Evolutionary conservation across 2,113 vertebrate species (phyloP), one percentile per base, ranked within the genome.

Genomic region (Ictalurus punctatus): DNA sequence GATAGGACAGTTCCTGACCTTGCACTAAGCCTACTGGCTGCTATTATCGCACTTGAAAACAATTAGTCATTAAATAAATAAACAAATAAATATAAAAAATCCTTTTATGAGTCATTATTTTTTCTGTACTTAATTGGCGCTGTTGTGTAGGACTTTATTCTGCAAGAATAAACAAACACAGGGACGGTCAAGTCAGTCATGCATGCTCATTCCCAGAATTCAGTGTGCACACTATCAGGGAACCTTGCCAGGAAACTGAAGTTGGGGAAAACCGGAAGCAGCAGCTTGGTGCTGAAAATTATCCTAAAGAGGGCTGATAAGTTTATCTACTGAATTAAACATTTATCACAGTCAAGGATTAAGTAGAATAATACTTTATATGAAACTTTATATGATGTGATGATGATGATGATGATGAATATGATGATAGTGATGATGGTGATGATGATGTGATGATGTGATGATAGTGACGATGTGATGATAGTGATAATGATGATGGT

Each of bases 281-380:
- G 94, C 95, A 95, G 95, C 94, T 95, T 94, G 94, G 59, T 74
- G 25, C 84, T 37, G 90, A 90, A 89, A 84, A 81, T 44, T 83
- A 86, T 69, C 63, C 5, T 52, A 27, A 34, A 44, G 10, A 44
- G 44, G 37, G 37, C 3, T 40, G 73, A 44, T 40, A 9, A 40
- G 71, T 23, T 40, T 21, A 40, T 30, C n/a, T 71, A 30, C 30
- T 14, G 37, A 48, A 27, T 78, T 7, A 79, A 44, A 40, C 21
- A 21, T n/a, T 52, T 52, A n/a, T 54, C n/a, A 2, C 44, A n/a
- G 0, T 54, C 4, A 9, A n/a, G 23, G 48, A 30, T 16, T 4
- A 9, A 58, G 27, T 3, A 8, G 0, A 48, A 0, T 44, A 44
- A 44, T 44, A 6, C 40, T 44, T 44, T 44, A 44, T 44, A 44